Evolutionary conservation across 2,888 invertebrate species (phyloP), one percentile per base, ranked within the genome.

Genomic region (Theretra japonica): DNA sequence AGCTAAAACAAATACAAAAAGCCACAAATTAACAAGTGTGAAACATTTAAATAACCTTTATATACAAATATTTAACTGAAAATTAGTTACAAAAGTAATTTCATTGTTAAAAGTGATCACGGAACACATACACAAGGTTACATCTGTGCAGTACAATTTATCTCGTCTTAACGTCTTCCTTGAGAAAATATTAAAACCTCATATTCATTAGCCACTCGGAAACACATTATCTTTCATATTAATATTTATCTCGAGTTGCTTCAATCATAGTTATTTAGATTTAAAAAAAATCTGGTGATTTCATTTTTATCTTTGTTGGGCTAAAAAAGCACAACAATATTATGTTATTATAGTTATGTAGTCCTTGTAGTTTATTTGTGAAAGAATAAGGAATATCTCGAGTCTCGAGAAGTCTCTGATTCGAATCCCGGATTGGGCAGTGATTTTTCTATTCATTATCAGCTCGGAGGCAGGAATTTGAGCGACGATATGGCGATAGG

Each of bases 81-180:
- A 58, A 5, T 25, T 25, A 25, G 21, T 58, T 25, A 58, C 21
- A 58, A 58, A 58, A 41, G 41, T 53, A 53, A 17, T 25, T 58
- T 23, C 25, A 58, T 58, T 65, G 65, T 48, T 23, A 65, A 1
- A 65, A 65, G 48, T 17, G 17, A 21, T 60, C 5, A 65, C 48
- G 65, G 65, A 65, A 60, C 21, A 65, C 62, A 62, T 23, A 23
- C 17, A 17, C 65, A 65, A 65, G 65, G 65, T 48, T 23, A 48
- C 65, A 65, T 48, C 65, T 62, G 8, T 15, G 17, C 65, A 65
- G 65, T 41, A 65, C 65, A 41, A 65, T 65, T 60, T 65, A 65
- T 48, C 65, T 41, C 41, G 23, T 62, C 62, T 59, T 25, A 41
- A 65, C n/a, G 53, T n/a, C 62, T 65, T 65, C 65, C 65, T 48